phyloP scores from a whole-genome alignment of 2,797 vertebrate genomes.

The Podarcis siculus region DNA sequence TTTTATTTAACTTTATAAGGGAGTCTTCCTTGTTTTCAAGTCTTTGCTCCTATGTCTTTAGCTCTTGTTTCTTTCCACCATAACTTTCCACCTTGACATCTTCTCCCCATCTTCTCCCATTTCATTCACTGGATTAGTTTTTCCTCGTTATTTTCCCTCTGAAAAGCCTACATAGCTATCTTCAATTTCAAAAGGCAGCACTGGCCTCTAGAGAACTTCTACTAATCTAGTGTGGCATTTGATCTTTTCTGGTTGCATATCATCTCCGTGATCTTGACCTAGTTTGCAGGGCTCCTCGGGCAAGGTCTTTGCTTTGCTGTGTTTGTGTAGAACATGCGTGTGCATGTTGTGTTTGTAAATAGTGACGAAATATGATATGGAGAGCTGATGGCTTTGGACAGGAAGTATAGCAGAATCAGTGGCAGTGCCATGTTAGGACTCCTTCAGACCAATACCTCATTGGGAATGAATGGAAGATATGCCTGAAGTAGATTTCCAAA shows the following conservation, averaged over 20 bases:
- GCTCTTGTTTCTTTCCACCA: background rate
- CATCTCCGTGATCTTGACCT: constrained; percentile 10
- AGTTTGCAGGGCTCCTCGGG: constrained; percentile 29
- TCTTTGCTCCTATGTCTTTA: background rate
- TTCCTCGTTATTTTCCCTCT: background rate
- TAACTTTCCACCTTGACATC: background rate
- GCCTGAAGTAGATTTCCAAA: constrained; percentile 39
- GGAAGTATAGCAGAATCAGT: constrained; percentile 55
- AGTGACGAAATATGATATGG: constrained; percentile 35
- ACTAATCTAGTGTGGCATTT: constrained; percentile 40
- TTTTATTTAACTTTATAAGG: background rate
- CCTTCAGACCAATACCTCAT: constrained; percentile 34
- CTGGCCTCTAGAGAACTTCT: constrained; percentile 36
- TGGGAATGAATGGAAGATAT: constrained; percentile 49
- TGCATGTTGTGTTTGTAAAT: constrained; percentile 35
- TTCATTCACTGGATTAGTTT: background rate
- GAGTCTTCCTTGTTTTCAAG: constrained; percentile 1
- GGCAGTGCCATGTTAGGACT: constrained; percentile 45
- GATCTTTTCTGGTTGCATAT: constrained; percentile 39
- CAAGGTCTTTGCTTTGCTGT: constrained; percentile 25
- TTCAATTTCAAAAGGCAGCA: background rate
- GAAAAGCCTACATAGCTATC: background rate
- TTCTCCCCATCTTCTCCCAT: background rate
- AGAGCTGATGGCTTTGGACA: constrained; percentile 60
- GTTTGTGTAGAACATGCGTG: constrained; percentile 37